These are phyloP conservation scores for Microtus oregoni DNA, from an alignment of 2,113 vertebrate species.

Conservation along the genomic window DNA sequence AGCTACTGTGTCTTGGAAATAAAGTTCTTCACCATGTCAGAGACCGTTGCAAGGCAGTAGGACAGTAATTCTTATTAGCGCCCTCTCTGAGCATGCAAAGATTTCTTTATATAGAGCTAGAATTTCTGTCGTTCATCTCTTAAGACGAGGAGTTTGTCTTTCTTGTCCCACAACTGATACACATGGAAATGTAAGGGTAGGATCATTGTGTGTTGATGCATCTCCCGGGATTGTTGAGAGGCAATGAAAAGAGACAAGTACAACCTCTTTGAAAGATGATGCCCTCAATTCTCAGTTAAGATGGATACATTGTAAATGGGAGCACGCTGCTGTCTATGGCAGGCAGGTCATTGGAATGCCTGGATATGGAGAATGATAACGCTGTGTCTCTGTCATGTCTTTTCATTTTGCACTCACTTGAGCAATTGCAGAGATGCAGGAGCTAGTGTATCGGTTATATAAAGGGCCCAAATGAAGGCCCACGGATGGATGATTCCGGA, in stretches of 20 bases:
- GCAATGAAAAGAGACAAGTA: conserved; percentile 52
- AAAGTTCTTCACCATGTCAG: conserved; percentile 1
- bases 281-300: conserved; percentile 61
- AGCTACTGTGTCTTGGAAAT: background rate
- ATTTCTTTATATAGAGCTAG: background rate
- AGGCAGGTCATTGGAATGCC: conserved; percentile 23
- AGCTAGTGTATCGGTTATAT: conserved; percentile 60
- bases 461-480: conserved; percentile 58
- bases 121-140: background rate
- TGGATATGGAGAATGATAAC: conserved; percentile 56
- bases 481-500: conserved; percentile 55
- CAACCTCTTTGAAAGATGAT: conserved; percentile 55
- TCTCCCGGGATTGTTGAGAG: conserved; percentile 53
- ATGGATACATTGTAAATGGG: conserved; percentile 57
- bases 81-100: background rate
- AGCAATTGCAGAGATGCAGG: conserved; percentile 57
- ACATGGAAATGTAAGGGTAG: conserved; percentile 27
- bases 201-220: conserved; percentile 27
- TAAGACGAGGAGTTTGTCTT: background rate
- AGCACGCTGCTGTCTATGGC: conserved; percentile 25
- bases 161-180: conserved; percentile 19
- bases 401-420: conserved; percentile 69
- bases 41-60: background rate
- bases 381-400: conserved; percentile 44
- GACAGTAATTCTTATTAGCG: background rate